phyloP scores from a whole-genome alignment of 1,140 invertebrate genomes.

The Marisa cornuarietis region DNA sequence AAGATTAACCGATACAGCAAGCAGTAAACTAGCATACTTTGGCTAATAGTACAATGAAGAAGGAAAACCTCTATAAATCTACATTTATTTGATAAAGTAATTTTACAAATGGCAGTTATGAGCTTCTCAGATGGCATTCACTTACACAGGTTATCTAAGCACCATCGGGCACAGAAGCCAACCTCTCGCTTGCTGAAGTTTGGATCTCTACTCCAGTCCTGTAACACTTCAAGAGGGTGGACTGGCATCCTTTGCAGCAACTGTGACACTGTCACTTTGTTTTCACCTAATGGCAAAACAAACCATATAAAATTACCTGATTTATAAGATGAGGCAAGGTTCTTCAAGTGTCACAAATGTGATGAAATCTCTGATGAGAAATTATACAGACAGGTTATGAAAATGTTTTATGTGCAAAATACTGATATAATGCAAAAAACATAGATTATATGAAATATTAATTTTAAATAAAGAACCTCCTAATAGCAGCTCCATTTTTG shows the following conservation, averaged over 20 bases:
- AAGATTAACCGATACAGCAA: too few relatives aligned
- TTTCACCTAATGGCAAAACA: slow-evolving; percentile 76
- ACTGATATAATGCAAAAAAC: neutral
- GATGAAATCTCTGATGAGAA: neutral
- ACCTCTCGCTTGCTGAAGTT: slow-evolving; percentile 82
- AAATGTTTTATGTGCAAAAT: neutral
- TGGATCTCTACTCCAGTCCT: slow-evolving; percentile 69
- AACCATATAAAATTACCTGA: slow-evolving; percentile 23
- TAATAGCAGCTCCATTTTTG: too few relatives aligned
- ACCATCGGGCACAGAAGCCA: slow-evolving; percentile 93
- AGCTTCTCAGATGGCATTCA: slow-evolving; percentile 35
- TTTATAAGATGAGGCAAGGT: neutral
- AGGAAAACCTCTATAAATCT: too few relatives aligned
- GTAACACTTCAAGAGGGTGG: slow-evolving; percentile 50
- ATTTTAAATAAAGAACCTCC: neutral
- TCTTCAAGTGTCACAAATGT: neutral
- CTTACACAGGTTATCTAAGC: slow-evolving; percentile 93
- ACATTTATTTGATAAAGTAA: too few relatives aligned
- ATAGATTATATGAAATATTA: neutral
- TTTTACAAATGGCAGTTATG: neutral
- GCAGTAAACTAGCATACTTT: too few relatives aligned
- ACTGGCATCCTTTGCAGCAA: slow-evolving; percentile 37
- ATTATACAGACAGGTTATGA: neutral
- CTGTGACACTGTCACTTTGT: slow-evolving; percentile 83
- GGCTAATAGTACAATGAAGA: too few relatives aligned